phyloP scores from a whole-genome alignment of 2,113 vertebrate species.

The Pogona vitticeps region DNA sequence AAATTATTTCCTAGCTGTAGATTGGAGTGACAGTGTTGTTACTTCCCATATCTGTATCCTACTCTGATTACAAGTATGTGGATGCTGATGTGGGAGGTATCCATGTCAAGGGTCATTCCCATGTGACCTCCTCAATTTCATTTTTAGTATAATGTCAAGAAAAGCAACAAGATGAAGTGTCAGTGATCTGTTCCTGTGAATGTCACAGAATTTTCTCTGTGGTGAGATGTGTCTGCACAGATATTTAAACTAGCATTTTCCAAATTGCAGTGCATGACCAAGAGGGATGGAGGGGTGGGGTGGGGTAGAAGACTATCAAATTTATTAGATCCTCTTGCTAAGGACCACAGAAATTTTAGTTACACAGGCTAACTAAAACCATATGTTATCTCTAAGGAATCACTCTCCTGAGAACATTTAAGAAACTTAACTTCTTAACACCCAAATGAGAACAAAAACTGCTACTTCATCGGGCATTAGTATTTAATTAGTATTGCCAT shows the following conservation, averaged over 20 bases:
- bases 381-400: not conserved
- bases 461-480: slow-evolving; percentile 16
- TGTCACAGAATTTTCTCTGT: not conserved
- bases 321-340: slow-evolving; percentile 7
- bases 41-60: no score
- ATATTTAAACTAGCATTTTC: not conserved
- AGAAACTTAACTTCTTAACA: not conserved
- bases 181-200: not conserved
- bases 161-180: no score
- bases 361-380: not conserved
- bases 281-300: no score
- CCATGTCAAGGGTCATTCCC: no score
- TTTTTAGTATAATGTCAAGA: no score
- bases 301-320: not conserved
- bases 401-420: not conserved
- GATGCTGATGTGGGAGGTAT: no score
- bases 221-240: not conserved
- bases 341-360: slow-evolving; percentile 14
- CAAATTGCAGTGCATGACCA: not conserved
- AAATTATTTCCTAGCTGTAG: no score
- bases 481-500: slow-evolving; percentile 43
- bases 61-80: no score
- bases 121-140: no score
- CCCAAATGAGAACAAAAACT: slow-evolving; percentile 41
- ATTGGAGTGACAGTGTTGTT: no score